phyloP scores from a whole-genome alignment of 2,797 vertebrate genomes.

The Babyrousa celebensis region DNA sequence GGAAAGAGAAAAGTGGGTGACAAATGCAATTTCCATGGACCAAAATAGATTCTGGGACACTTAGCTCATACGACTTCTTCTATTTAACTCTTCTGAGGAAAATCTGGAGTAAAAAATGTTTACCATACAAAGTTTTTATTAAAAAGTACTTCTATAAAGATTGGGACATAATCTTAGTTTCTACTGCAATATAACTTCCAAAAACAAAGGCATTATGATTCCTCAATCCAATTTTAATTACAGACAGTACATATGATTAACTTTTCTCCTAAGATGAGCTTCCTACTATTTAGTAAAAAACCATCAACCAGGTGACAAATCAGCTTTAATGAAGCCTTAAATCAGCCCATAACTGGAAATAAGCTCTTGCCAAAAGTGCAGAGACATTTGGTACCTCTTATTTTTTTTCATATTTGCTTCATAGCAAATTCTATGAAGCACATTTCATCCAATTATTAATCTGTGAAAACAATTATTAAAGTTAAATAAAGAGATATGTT shows the following conservation, averaged over 20 bases:
- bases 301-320: conserved; percentile 64
- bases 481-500: conserved; percentile 7
- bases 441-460: conserved; percentile 4
- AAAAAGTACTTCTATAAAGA: not conserved
- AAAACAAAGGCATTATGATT: conserved; percentile 65
- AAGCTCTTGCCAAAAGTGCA: conserved; percentile 53
- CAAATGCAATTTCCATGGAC: conserved; percentile 76
- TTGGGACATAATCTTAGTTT: conserved; percentile 30
- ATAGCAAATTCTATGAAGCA: not conserved
- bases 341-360: conserved; percentile 35
- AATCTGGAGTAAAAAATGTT: conserved; percentile 58
- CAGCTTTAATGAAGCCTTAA: conserved; percentile 49
- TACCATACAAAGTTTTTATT: not conserved
- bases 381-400: conserved; percentile 43
- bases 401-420: not conserved
- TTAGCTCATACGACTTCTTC: conserved; percentile 53
- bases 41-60: conserved; percentile 75
- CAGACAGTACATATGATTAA: conserved; percentile 37
- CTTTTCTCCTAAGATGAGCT: conserved; percentile 14
- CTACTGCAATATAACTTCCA: conserved; percentile 19
- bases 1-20: conserved; percentile 79
- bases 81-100: conserved; percentile 70
- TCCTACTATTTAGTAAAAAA: conserved; percentile 55
- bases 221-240: conserved; percentile 72
- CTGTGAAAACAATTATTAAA: not conserved